Evolutionary conservation across 2,888 invertebrate genomes (phyloP).

Genomic region (Tineola bisselliella): DNA sequence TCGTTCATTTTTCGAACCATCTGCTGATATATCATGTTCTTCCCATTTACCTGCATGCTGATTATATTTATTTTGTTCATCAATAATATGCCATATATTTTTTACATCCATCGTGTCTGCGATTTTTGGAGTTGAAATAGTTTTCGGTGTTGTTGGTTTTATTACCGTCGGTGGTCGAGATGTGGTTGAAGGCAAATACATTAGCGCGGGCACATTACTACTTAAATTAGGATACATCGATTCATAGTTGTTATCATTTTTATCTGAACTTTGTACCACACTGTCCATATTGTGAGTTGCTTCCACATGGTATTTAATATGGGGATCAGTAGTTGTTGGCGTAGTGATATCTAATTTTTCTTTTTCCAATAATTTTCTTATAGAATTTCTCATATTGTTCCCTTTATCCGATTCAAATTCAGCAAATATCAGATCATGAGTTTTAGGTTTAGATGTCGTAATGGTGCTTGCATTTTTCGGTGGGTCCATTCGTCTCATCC

Average conservation of each 20-base stretch:
- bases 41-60: conserved; percentile 43
- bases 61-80: conserved; percentile 41
- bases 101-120: conserved; percentile 34
- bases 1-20: conserved; percentile 19
- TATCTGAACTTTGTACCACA: neutral
- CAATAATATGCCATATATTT: conserved; percentile 60
- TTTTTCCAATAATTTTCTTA: conserved; percentile 48
- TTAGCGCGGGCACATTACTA: conserved; percentile 29
- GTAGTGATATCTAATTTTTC: conserved; percentile 28
- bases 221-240: conserved; percentile 42
- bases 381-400: conserved; percentile 40
- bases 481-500: conserved; percentile 52
- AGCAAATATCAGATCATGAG: conserved; percentile 58
- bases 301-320: neutral
- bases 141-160: conserved; percentile 23
- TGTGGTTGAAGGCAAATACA: conserved; percentile 29
- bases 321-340: neutral
- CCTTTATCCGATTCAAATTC: conserved; percentile 49
- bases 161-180: conserved; percentile 16
- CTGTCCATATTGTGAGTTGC: neutral
- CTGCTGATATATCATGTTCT: conserved; percentile 29
- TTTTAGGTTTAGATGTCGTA: conserved; percentile 29
- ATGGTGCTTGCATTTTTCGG: conserved; percentile 30
- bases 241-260: conserved; percentile 25
- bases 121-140: conserved; percentile 34